phyloP scores from a whole-genome alignment of 2,888 invertebrate genomes.

The Leuctra nigra region DNA sequence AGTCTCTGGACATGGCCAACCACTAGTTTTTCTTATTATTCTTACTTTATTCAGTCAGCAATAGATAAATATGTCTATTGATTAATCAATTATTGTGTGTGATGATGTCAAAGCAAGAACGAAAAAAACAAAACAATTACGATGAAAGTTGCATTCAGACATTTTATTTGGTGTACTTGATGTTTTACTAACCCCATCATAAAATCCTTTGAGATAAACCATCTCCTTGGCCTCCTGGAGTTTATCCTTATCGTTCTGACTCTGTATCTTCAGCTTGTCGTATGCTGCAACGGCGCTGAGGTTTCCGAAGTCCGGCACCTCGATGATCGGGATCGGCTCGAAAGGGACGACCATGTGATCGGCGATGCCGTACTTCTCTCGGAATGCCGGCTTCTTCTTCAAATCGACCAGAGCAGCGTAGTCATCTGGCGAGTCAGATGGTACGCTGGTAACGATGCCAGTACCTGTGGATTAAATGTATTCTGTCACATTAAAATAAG shows the following conservation, averaged over 20 bases:
- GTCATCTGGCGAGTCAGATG: conserved; percentile 98
- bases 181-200: conserved; percentile 72
- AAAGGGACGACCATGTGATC: conserved; percentile 73
- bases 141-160: too few relatives aligned
- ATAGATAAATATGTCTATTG: too few relatives aligned
- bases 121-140: too few relatives aligned
- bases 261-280: conserved; percentile 88
- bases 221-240: conserved; percentile 90
- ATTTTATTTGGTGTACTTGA: too few relatives aligned
- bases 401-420: conserved; percentile 92
- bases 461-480: too few relatives aligned
- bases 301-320: conserved; percentile 84
- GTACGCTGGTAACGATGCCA: conserved; percentile 95
- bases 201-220: conserved; percentile 94
- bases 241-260: conserved; percentile 95
- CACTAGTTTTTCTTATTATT: too few relatives aligned
- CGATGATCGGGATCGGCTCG: conserved; percentile 78
- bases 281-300: conserved; percentile 78
- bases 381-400: conserved; percentile 86
- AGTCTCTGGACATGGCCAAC: too few relatives aligned
- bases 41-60: too few relatives aligned
- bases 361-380: conserved; percentile 84
- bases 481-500: too few relatives aligned
- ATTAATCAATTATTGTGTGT: too few relatives aligned
- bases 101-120: too few relatives aligned